These are phyloP conservation scores for Rotaria macrura DNA, from an alignment of 2,888 invertebrate species.

Conservation along the genomic window DNA sequence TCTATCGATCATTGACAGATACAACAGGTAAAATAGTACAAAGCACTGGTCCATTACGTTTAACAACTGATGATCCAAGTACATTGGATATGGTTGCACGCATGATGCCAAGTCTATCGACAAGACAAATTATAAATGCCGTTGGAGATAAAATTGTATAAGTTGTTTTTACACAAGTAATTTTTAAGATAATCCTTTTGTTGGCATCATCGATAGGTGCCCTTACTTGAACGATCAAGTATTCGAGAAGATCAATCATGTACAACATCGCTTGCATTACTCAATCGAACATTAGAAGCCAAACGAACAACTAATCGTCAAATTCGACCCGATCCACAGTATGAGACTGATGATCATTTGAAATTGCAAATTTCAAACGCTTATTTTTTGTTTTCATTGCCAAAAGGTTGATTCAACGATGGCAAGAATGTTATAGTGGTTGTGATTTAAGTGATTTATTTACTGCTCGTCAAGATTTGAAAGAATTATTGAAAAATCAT, in stretches of 20 bases:
- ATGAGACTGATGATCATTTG: too few species aligned
- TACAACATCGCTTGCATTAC: background rate
- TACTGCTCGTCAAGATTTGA: background rate
- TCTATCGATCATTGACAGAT: conserved; percentile 18
- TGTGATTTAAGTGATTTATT: background rate
- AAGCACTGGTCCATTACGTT: background rate
- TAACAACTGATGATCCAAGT: background rate
- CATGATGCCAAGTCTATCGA: background rate
- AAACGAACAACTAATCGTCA: background rate
- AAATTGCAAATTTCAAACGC: too few species aligned
- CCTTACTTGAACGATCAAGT: background rate
- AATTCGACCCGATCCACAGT: background rate
- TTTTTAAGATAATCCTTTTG: background rate
- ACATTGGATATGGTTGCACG: background rate
- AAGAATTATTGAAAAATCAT: conserved; percentile 7
- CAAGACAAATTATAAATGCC: background rate
- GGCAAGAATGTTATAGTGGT: conserved; percentile 18
- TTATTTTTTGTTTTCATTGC: background rate
- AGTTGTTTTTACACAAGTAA: background rate
- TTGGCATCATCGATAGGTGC: background rate
- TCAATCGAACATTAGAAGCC: conserved; percentile 1
- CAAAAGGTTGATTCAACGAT: background rate
- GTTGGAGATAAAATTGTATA: background rate
- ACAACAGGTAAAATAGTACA: background rate
- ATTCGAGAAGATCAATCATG: background rate